Evolutionary conservation across 2,888 invertebrate species (phyloP).

Genomic region (Azorinus chamasolen): DNA sequence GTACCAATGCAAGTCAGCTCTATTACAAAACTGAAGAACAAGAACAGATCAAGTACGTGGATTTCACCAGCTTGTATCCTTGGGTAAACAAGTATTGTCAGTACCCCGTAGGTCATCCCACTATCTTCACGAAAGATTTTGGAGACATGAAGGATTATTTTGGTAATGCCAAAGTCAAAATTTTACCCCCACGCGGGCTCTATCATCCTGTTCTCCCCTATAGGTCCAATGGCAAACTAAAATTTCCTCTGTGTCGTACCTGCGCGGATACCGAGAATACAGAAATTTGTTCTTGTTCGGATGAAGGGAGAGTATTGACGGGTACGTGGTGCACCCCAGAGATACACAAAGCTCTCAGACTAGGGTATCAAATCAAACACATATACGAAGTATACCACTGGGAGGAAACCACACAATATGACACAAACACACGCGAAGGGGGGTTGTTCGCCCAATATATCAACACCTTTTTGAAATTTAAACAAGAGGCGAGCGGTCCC

Average conservation of each 20-base stretch:
- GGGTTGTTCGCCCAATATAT: slow-evolving; percentile 81
- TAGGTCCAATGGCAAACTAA: slow-evolving; percentile 75
- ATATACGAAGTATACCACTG: slow-evolving; percentile 82
- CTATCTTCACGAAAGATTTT: slow-evolving; percentile 61
- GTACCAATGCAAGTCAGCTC: slow-evolving; percentile 70
- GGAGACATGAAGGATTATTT: slow-evolving; percentile 58
- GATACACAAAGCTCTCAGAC: slow-evolving; percentile 77
- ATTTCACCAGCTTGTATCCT: slow-evolving; percentile 54
- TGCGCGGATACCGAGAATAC: slow-evolving; percentile 67
- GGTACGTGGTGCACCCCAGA: slow-evolving; percentile 85
- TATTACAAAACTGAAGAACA: slow-evolving; percentile 45
- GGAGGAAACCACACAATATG: slow-evolving; percentile 55
- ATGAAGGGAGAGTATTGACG: slow-evolving; percentile 68
- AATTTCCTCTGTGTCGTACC: slow-evolving; percentile 82
- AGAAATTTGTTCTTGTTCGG: slow-evolving; percentile 77
- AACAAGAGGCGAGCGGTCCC: slow-evolving; percentile 73
- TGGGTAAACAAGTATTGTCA: slow-evolving; percentile 67
- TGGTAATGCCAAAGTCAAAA: slow-evolving; percentile 70
- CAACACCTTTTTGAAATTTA: slow-evolving; percentile 72
- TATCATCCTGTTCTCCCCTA: slow-evolving; percentile 81
- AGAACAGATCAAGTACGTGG: slow-evolving; percentile 66
- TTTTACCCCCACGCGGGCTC: slow-evolving; percentile 72
- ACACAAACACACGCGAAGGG: slow-evolving; percentile 36
- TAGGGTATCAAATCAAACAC: slow-evolving; percentile 79
- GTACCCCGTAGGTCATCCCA: slow-evolving; percentile 73